Conservation (phyloP, 2,888 invertebrate species). For the Apamea sordens region DNA sequence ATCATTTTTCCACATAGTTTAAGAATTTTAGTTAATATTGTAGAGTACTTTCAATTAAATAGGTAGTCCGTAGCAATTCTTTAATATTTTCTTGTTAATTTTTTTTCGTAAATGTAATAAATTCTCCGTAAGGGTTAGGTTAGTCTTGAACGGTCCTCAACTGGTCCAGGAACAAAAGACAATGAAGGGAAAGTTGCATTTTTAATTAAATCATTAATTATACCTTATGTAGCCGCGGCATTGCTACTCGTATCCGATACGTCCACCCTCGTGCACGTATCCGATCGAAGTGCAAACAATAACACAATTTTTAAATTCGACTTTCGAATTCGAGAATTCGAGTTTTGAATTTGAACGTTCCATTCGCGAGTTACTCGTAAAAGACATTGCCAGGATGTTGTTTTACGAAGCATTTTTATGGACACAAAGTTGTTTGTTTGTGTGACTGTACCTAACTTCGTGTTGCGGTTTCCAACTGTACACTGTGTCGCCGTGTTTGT, state of each 20-base stretch:
- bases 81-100: conserved; percentile 88
- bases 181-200: conserved; percentile 89
- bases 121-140: conserved; percentile 86
- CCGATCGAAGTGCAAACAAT: conserved; percentile 62
- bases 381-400: conserved; percentile 85
- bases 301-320: conserved; percentile 64
- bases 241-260: conserved; percentile 62
- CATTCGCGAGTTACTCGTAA: conserved; percentile 73
- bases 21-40: conserved; percentile 88
- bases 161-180: conserved; percentile 88
- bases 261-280: conserved; percentile 50
- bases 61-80: conserved; percentile 88
- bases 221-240: conserved; percentile 73
- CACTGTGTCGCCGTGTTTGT: conserved; percentile 58
- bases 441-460: conserved; percentile 81
- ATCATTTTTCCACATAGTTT: conserved; percentile 89
- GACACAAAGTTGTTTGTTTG: conserved; percentile 84
- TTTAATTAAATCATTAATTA: conserved; percentile 76
- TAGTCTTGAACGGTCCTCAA: conserved; percentile 85
- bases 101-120: conserved; percentile 87
- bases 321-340: conserved; percentile 69
- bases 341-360: conserved; percentile 71
- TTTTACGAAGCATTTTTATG: conserved; percentile 81
- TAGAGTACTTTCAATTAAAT: conserved; percentile 88
- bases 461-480: conserved; percentile 71